A percentile compares a stretch with the other conserved stretches of the same genome.
Evolutionary conservation across 2,113 vertebrate species (phyloP).

Genomic region (Ailuropoda melanoleuca): DNA sequence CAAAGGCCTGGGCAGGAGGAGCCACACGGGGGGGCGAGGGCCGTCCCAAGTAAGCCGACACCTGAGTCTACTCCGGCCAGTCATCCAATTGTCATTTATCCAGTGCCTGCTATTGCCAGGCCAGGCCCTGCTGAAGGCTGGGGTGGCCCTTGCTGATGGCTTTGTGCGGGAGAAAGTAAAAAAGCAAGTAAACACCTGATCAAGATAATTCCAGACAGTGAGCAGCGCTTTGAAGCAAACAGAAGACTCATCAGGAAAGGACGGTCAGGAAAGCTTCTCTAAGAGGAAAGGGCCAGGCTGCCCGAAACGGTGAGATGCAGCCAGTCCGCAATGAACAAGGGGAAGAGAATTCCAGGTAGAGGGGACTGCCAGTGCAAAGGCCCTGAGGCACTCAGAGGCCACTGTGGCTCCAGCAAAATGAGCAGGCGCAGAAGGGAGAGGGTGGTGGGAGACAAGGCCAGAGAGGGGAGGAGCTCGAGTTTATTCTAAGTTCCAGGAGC

Average conservation of each 20-base stretch:
- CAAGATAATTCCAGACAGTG: background rate
- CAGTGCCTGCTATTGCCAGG: fast-evolving
- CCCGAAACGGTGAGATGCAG: background rate
- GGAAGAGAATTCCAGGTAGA: background rate
- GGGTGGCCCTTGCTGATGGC: background rate
- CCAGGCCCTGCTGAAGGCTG: background rate
- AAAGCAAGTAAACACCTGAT: background rate
- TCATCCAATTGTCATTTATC: fast-evolving
- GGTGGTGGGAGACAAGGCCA: fast-evolving
- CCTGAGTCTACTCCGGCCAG: background rate
- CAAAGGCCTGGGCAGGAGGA: background rate
- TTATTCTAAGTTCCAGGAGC: background rate
- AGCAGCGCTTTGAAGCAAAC: background rate
- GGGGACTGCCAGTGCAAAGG: background rate
- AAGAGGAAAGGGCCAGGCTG: background rate
- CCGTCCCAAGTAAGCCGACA: background rate
- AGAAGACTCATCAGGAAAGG: background rate
- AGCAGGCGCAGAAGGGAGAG: background rate
- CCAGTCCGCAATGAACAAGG: background rate
- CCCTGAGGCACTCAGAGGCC: background rate
- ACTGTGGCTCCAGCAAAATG: background rate
- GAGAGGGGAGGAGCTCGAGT: background rate
- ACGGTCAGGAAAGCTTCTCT: background rate
- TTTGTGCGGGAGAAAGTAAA: background rate
- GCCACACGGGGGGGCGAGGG: fast-evolving